Conservation (phyloP, 2,888 invertebrate species). For the Synanthedon formicaeformis region DNA sequence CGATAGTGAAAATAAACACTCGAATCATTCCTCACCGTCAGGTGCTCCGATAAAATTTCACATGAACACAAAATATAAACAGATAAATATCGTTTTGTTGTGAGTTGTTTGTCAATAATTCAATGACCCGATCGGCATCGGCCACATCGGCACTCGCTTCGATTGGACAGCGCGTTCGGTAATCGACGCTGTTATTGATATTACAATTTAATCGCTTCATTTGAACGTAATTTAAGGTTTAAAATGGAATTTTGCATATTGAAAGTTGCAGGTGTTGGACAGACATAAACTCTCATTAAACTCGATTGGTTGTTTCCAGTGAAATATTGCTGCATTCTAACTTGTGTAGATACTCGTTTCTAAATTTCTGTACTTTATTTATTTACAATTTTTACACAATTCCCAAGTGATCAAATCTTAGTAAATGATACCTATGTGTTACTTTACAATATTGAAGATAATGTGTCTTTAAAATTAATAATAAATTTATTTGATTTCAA, state of each 20-base stretch:
- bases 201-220: neutral
- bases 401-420: too few relatives aligned
- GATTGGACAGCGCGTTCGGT: neutral
- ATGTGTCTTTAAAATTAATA: too few relatives aligned
- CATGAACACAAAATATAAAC: slow-evolving; percentile 9
- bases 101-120: slow-evolving; percentile 19
- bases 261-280: neutral
- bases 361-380: too few relatives aligned
- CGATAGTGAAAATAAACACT: neutral
- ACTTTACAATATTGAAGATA: too few relatives aligned
- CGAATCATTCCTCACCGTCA: slow-evolving; percentile 31
- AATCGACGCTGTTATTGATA: neutral
- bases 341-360: too few relatives aligned
- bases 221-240: neutral
- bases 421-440: too few relatives aligned
- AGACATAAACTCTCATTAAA: neutral
- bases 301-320: neutral
- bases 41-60: slow-evolving; percentile 30
- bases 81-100: slow-evolving; percentile 30
- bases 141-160: neutral
- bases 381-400: too few relatives aligned
- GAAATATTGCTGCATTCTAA: neutral
- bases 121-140: slow-evolving; percentile 16
- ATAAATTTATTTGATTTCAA: too few relatives aligned
- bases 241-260: neutral